Evolutionary conservation across 2,888 invertebrate genomes (phyloP), one percentile per base, ranked within the genome.

Genomic region (Taenaris catops): DNA sequence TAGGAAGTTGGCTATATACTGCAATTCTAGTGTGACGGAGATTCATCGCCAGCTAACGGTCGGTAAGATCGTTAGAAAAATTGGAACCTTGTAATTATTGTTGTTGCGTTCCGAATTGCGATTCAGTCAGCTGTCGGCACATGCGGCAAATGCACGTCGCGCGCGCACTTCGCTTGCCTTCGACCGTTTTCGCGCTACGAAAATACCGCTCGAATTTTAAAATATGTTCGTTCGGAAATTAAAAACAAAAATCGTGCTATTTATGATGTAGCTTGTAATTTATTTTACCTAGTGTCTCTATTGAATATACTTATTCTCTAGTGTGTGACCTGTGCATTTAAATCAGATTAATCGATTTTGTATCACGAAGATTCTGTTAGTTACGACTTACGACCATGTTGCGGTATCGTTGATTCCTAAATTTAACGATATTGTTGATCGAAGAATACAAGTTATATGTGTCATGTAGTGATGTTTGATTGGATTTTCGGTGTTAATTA

Each of bases 71-170:
- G 63, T 71, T 68, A 67, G 63, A 79, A 80, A 78, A 81, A 72
- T 71, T 73, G 54, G 58, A 62, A 59, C 61, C 64, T 49, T 64
- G 72, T 75, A 74, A 74, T 78, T 74, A 49, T 53, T 49, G 67
- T 53, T 49, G 68, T 65, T 57, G 65, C 60, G 75, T 79, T 76
- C 75, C 73, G 78, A 72, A 78, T 79, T 74, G 76, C 75, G 71
- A 72, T 78, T 78, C 83, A 84, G 86, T 86, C 79, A 84, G 83
- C 80, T 83, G 83, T 74, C 72, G 74, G 75, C 79, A 68, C 55
- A 81, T 71, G 78, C 63, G 63, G 64, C 63, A 56, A 62, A 56
- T 67, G 75, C 72, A 81, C 81, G 84, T 66, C 71, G 81, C 76
- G 76, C 78, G 84, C 83, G 81, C 83, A 76, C 60, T 51, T 25